Evolutionary conservation across 2,888 invertebrate genomes (phyloP), one percentile per base, ranked within the genome.

Genomic region (Mamestra brassicae): DNA sequence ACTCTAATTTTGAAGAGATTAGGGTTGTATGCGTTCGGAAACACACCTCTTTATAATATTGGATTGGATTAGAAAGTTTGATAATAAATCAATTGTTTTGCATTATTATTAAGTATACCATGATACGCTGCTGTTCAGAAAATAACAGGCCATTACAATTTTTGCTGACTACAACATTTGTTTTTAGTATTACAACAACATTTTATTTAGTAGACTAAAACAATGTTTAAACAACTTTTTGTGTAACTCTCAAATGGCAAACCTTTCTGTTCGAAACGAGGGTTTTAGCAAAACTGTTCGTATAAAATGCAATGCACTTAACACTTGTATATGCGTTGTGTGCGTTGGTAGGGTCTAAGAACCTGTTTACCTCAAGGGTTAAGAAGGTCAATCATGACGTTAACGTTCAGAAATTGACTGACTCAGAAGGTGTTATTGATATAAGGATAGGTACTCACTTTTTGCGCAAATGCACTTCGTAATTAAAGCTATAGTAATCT

Each of bases 341-440:
- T 26, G 26, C 26, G 1, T 26, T 26, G 17, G 3, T 4, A 54
- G 36, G 5, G 11, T 3, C 8, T 26, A 38, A 68, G 55, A 42
- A 75, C 65, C 34, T 45, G 65, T 74, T 74, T 57, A 52, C 68
- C 38, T 65, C 34, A 74, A 74, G 60, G 60, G 74, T 62, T 50
- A 62, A 26, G 15, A n/a, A 64, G 63, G 63, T 63, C 68, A 75
- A 54, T 52, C 11, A 8, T 47, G 15, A 55, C 45, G 26, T 34
- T 3, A 34, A 4, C n/a, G 17, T 34, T 36, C 42, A 64, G 50
- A 74, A 42, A 11, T 6, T n/a, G 3, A 45, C 10, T 42, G 52
- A 74, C 15, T 17, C 45, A 50, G n/a, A 69, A 15, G 4, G 7
- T 15, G n/a, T 13, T 7, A 52, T 52, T 26, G 4, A 11, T 45